phyloP scores from a whole-genome alignment of 2,113 vertebrate species.

The Hippocampus zosterae region DNA sequence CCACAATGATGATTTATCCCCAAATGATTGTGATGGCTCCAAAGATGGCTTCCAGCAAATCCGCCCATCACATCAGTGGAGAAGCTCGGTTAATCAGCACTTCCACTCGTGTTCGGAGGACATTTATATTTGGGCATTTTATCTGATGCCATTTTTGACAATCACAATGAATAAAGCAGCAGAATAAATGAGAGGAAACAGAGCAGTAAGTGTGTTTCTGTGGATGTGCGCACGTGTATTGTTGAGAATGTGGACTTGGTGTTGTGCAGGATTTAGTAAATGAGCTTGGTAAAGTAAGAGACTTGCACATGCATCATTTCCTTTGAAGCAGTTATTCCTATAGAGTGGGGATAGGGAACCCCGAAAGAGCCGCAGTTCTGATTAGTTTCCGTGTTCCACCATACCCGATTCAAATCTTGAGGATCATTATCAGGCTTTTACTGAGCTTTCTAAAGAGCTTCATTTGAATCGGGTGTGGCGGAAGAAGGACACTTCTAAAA shows the following conservation, averaged over 20 bases:
- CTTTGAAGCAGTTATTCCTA: slow-evolving; percentile 5
- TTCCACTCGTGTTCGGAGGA: slow-evolving; percentile 43
- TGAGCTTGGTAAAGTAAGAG: slow-evolving; percentile 29
- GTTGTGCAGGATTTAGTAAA: slow-evolving; percentile 26
- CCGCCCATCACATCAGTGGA: slow-evolving; percentile 48
- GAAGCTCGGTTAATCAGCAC: slow-evolving; percentile 46
- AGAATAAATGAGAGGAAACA: slow-evolving; percentile 21
- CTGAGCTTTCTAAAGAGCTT: no score
- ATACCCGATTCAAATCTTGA: no score
- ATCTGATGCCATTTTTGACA: slow-evolving; percentile 34
- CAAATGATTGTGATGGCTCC: slow-evolving; percentile 52
- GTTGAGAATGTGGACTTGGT: slow-evolving; percentile 3
- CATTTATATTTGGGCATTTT: slow-evolving; percentile 39
- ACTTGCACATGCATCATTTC: slow-evolving; percentile 7
- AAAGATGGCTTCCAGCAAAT: slow-evolving; percentile 57
- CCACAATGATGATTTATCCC: slow-evolving; percentile 43
- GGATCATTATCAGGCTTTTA: no score
- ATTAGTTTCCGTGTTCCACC: no score
- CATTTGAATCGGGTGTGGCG: no score
- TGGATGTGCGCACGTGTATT: neutral
- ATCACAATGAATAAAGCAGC: slow-evolving; percentile 18
- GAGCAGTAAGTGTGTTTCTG: neutral
- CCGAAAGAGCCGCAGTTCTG: no score
- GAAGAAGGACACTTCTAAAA: no score
- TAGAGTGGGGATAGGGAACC: neutral